Evolutionary conservation across 2,888 invertebrate genomes (phyloP).

Genomic region (Dorcus hopei): DNA sequence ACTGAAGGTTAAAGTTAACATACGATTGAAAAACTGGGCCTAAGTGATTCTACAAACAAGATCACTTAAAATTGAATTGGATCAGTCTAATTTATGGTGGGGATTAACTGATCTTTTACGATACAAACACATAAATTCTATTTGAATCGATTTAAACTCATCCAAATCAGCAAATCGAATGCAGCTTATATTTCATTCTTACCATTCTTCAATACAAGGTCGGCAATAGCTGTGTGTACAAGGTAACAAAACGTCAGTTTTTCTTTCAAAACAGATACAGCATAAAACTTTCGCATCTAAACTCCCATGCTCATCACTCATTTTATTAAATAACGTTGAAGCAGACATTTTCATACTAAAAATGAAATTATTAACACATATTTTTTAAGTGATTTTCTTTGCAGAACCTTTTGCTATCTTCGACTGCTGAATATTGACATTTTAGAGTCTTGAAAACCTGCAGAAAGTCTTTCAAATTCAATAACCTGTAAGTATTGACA

Average conservation of each 20-base stretch:
- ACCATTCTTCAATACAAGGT: constrained; percentile 72
- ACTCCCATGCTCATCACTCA: constrained; percentile 21
- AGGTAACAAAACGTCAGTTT: constrained; percentile 64
- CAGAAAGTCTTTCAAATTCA: constrained; percentile 63
- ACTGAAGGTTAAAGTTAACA: no score
- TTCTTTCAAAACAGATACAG: constrained; percentile 69
- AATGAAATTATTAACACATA: constrained; percentile 5
- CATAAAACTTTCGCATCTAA: constrained; percentile 54
- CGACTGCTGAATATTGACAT: constrained; percentile 47
- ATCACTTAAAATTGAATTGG: no score
- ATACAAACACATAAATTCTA: no score
- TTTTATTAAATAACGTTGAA: constrained; percentile 46
- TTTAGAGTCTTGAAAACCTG: constrained; percentile 58
- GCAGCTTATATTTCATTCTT: constrained; percentile 24
- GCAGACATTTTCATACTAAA: constrained; percentile 34
- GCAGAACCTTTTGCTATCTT: constrained; percentile 36
- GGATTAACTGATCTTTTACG: no score
- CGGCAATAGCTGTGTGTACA: constrained; percentile 70
- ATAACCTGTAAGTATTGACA: constrained; percentile 54
- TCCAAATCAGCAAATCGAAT: no score
- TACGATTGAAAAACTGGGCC: no score
- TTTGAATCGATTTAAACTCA: no score
- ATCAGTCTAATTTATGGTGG: no score
- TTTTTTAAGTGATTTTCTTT: constrained; percentile 4
- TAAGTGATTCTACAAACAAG: no score